These are phyloP conservation scores for Sebastiscus tertius DNA, from an alignment of 2,797 vertebrate genomes.

Conservation along the genomic window DNA sequence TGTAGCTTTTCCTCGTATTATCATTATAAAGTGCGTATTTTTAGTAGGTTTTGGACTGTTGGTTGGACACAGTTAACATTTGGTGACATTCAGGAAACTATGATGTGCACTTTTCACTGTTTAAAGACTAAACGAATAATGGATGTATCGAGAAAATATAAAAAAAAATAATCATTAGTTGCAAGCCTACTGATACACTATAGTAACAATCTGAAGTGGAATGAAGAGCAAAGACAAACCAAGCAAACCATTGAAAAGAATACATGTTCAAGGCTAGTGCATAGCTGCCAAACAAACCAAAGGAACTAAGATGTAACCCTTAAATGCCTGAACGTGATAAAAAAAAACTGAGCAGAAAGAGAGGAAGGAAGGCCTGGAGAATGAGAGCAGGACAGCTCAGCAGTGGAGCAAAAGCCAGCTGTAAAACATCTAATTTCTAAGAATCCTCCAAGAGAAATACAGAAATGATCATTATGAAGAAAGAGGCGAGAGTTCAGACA, in stretches of 20 bases:
- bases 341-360: background rate
- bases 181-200: background rate
- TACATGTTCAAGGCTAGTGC: background rate
- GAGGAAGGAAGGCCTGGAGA: background rate
- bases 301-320: background rate
- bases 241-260: background rate
- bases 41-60: background rate
- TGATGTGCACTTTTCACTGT: background rate
- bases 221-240: background rate
- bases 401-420: background rate
- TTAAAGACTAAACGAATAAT: background rate
- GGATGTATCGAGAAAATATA: background rate
- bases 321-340: background rate
- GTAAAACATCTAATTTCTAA: background rate
- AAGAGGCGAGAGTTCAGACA: constrained; percentile 23
- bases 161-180: background rate
- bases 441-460: background rate
- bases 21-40: no score
- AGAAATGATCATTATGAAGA: constrained; percentile 5
- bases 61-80: background rate
- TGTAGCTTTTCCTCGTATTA: background rate
- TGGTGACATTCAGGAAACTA: background rate
- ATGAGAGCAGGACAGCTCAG: background rate
- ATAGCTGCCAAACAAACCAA: background rate
- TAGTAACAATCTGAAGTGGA: background rate